Evolutionary conservation across 2,888 invertebrate genomes (phyloP).

Genomic region (Muschampia plurimacula): DNA sequence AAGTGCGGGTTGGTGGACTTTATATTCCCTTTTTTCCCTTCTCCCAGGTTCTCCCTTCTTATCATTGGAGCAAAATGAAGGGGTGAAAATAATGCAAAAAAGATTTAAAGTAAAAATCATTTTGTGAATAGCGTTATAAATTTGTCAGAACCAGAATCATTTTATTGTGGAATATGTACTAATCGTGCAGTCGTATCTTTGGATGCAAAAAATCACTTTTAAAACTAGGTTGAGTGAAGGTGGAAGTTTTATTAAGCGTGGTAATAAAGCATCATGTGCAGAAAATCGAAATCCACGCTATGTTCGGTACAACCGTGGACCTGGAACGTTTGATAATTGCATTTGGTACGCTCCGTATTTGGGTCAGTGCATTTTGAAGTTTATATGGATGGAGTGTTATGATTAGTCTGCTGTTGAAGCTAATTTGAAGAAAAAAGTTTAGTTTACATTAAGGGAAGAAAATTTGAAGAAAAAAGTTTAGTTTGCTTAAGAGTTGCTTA

Average conservation of each 20-base stretch:
- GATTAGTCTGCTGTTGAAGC: background rate
- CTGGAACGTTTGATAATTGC: background rate
- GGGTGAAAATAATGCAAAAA: too few species aligned
- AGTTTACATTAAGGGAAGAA: too few species aligned
- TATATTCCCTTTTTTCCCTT: too few species aligned
- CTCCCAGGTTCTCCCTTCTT: too few species aligned
- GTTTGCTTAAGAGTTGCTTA: too few species aligned
- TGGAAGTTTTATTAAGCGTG: background rate
- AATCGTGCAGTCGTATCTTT: background rate
- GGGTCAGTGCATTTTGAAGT: background rate
- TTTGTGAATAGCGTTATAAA: too few species aligned
- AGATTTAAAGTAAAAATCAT: too few species aligned
- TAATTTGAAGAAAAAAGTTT: background rate
- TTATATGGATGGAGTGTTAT: too few species aligned
- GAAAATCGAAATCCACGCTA: conserved; percentile 5
- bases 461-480: background rate
- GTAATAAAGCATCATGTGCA: conserved; percentile 6
- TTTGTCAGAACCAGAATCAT: too few species aligned
- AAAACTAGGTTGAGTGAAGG: background rate
- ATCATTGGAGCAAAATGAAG: too few species aligned
- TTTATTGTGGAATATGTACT: background rate
- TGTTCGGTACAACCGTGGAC: background rate
- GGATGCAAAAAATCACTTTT: background rate
- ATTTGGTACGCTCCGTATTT: background rate
- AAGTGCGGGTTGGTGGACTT: too few species aligned